phyloP scores from a whole-genome alignment of 2,113 vertebrate genomes.

The Octodon degus region DNA sequence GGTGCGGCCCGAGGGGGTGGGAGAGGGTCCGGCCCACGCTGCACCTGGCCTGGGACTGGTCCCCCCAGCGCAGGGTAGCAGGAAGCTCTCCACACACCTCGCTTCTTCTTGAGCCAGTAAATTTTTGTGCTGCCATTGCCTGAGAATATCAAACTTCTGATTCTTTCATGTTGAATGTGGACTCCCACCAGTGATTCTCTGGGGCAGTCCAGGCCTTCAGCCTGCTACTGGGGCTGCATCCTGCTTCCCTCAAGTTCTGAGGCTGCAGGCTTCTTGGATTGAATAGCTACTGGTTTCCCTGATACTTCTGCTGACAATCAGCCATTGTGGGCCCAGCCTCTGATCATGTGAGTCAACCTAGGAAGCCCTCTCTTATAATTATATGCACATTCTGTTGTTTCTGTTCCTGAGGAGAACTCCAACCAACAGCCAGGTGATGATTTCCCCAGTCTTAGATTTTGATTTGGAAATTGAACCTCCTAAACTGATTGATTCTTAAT shows the following conservation, averaged over 20 bases:
- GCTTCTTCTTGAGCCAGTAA: no score
- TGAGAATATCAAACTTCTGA: not conserved
- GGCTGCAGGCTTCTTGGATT: not conserved
- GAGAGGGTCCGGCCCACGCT: no score
- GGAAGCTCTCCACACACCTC: no score
- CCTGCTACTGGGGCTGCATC: not conserved
- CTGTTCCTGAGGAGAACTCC: not conserved
- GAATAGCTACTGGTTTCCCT: not conserved
- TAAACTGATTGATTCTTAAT: not conserved
- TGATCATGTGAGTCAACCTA: not conserved
- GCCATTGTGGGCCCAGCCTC: not conserved
- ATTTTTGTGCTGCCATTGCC: not conserved
- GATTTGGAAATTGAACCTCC: not conserved
- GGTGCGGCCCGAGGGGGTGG: no score
- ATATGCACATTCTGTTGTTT: no score
- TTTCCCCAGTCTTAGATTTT: not conserved
- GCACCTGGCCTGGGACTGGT: no score
- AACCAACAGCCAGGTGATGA: no score
- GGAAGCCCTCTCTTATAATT: not conserved
- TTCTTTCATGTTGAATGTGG: not conserved
- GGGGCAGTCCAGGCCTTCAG: not conserved
- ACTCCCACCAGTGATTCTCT: not conserved
- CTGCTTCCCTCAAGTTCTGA: not conserved
- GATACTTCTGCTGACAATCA: not conserved
- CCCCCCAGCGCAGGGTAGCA: no score